A percentile compares a stretch with the other conserved stretches of the same genome.
Conservation (phyloP, 2,888 invertebrate genomes). For the Bombyx huttoni region DNA sequence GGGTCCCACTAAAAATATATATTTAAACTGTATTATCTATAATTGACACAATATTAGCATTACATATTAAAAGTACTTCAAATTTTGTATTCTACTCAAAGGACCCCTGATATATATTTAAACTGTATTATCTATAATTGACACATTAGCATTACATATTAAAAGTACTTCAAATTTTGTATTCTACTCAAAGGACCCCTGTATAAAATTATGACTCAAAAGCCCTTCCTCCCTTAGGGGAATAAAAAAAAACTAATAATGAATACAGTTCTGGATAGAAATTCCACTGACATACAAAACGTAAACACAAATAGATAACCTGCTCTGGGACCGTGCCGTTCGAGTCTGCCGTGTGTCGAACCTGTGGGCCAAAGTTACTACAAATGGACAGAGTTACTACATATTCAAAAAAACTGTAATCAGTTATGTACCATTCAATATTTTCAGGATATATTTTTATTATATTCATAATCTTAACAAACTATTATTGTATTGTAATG, state of each 20-base stretch:
- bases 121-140: too few species aligned
- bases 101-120: neutral
- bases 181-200: neutral
- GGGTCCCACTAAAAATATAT: neutral
- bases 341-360: constrained; percentile 4
- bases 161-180: too few species aligned
- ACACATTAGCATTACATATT: too few species aligned
- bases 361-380: constrained; percentile 6
- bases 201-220: neutral
- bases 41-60: too few species aligned
- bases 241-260: constrained; percentile 1
- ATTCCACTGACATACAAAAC: neutral
- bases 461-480: too few species aligned
- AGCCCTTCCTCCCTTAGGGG: neutral
- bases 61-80: too few species aligned
- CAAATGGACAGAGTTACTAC: constrained; percentile 1
- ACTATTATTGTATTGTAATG: too few species aligned
- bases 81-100: neutral
- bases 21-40: neutral
- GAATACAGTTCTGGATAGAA: neutral
- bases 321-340: constrained; percentile 3
- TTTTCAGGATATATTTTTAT: too few species aligned
- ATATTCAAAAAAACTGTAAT: too few species aligned
- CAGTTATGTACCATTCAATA: too few species aligned
- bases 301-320: constrained; percentile 4